Conservation (phyloP, 2,888 invertebrate genomes). For the Eupithecia subumbrata region DNA sequence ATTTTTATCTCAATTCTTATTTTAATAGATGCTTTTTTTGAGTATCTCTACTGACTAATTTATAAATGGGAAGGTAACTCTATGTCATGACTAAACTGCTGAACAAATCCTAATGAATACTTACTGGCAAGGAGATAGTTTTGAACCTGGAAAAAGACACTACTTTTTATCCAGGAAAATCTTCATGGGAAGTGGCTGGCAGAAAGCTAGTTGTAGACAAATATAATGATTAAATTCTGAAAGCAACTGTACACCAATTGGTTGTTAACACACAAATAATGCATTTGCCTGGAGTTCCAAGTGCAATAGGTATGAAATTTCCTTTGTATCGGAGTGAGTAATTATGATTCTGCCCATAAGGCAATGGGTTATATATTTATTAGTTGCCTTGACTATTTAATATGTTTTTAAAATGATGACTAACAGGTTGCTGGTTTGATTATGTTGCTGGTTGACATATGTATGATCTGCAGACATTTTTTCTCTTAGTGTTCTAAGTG, state of each 20-base stretch:
- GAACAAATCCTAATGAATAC: neutral
- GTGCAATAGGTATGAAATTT: slow-evolving; percentile 34
- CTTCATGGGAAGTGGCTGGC: neutral
- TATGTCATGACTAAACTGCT: neutral
- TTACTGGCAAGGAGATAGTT: neutral
- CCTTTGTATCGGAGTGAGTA: slow-evolving; percentile 27
- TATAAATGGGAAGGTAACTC: neutral
- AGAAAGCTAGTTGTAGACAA: neutral
- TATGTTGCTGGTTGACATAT: no score
- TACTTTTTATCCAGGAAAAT: neutral
- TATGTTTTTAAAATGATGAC: neutral
- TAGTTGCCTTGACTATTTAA: neutral
- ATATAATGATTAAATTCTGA: neutral
- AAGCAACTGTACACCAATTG: slow-evolving; percentile 31
- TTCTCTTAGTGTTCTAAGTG: no score
- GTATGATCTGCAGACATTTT: no score
- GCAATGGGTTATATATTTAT: neutral
- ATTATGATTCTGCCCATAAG: slow-evolving; percentile 10
- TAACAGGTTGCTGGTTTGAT: neutral
- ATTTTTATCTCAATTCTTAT: neutral
- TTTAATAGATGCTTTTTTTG: neutral
- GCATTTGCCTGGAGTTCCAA: slow-evolving; percentile 23
- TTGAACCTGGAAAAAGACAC: neutral
- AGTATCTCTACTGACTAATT: neutral
- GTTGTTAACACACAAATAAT: slow-evolving; percentile 29